These are phyloP conservation scores for Vimba vimba DNA, from an alignment of 2,113 vertebrate genomes.

Conservation along the genomic window DNA sequence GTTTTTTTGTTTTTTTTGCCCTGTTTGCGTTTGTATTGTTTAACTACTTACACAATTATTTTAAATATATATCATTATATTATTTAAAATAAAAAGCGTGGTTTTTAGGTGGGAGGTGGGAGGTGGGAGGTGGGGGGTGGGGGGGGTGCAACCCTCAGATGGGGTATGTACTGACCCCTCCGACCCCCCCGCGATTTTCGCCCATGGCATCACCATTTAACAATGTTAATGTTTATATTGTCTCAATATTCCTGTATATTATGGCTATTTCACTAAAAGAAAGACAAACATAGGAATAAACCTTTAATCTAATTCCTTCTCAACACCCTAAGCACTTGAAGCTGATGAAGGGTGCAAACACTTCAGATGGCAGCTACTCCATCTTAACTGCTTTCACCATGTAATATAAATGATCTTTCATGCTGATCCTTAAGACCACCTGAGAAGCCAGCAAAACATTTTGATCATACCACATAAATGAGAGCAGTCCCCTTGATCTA, in stretches of 20 bases:
- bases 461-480: background rate
- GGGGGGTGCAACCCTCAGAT: too few relatives aligned
- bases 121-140: fast-evolving
- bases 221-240: too few relatives aligned
- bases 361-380: constrained; percentile 39
- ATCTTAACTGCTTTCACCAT: constrained; percentile 11
- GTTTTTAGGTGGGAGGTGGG: too few relatives aligned
- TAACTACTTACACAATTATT: too few relatives aligned
- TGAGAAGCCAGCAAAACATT: constrained; percentile 3
- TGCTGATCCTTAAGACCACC: constrained; percentile 4
- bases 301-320: constrained; percentile 13
- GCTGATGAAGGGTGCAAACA: constrained; percentile 40
- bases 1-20: too few relatives aligned
- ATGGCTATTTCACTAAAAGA: background rate
- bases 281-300: background rate
- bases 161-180: too few relatives aligned
- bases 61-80: too few relatives aligned
- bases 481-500: background rate
- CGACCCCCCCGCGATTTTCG: too few relatives aligned
- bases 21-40: too few relatives aligned
- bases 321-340: constrained; percentile 5
- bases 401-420: background rate
- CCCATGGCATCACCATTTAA: background rate
- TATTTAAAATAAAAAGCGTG: too few relatives aligned
- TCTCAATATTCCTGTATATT: too few relatives aligned